Percentiles rank a stretch among this genome's conserved stretches.
phyloP scores from a whole-genome alignment of 2,113 vertebrate species.

The Hippocampus zosterae region DNA sequence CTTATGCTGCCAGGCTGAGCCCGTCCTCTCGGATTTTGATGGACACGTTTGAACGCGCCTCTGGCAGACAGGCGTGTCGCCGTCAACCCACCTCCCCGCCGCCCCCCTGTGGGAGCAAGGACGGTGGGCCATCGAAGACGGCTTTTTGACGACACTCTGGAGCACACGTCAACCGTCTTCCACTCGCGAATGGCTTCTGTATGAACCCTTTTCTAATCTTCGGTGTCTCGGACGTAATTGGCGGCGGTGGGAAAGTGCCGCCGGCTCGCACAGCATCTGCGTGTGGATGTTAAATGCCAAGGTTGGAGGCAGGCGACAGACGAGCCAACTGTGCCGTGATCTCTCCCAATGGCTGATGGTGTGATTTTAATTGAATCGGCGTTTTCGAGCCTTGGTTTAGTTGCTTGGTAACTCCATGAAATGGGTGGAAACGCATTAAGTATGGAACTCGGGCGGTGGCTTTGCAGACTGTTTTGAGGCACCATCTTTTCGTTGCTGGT shows the following conservation, averaged over 20 bases:
- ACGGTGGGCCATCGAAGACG: conserved; percentile 19
- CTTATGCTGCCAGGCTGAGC: conserved; percentile 15
- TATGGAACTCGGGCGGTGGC: background rate
- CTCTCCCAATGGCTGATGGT: conserved; percentile 11
- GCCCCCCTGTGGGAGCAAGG: conserved; percentile 14
- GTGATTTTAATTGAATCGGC: conserved; percentile 4
- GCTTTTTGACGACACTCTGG: conserved; percentile 16
- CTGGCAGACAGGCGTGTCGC: conserved; percentile 36
- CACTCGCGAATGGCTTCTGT: conserved; percentile 25
- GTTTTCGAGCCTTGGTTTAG: conserved; percentile 10
- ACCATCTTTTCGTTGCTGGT: background rate
- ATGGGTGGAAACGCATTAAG: background rate
- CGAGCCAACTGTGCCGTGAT: conserved; percentile 37
- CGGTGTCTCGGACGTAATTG: conserved; percentile 49
- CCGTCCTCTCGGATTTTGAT: conserved; percentile 36
- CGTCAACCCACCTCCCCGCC: conserved; percentile 6
- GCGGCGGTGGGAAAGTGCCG: conserved; percentile 44
- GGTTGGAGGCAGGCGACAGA: conserved; percentile 25
- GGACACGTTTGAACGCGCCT: conserved; percentile 14
- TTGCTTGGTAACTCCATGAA: conserved; percentile 3
- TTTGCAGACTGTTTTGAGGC: background rate
- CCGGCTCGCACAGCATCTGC: conserved; percentile 42
- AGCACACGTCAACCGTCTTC: conserved; percentile 28
- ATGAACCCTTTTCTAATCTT: conserved; percentile 35
- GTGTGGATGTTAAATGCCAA: conserved; percentile 21